Percentiles rank a stretch among this genome's conserved stretches.
phyloP scores from a whole-genome alignment of 2,797 vertebrate genomes.

The Pyrocephalus nanus region DNA sequence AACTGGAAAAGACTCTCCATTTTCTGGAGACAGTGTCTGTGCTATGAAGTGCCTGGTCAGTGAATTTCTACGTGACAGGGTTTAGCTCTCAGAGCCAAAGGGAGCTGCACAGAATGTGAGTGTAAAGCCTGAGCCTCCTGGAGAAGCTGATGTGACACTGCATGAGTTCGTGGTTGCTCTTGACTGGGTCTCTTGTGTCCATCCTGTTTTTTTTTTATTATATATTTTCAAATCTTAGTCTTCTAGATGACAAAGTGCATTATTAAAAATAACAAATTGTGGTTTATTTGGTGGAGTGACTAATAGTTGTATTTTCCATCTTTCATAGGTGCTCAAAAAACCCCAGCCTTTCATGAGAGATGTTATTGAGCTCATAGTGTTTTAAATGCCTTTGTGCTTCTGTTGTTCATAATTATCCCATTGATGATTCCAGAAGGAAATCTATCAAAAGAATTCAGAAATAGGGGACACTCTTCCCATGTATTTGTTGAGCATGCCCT shows the following conservation, averaged over 20 bases:
- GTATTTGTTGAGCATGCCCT: not conserved
- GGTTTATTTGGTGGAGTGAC: not conserved
- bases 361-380: not conserved
- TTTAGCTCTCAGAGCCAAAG: not conserved
- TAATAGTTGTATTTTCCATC: not conserved
- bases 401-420: not conserved
- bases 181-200: not conserved
- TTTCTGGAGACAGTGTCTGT: not conserved
- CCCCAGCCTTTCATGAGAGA: not conserved
- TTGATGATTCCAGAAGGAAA: not conserved
- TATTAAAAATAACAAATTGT: not conserved
- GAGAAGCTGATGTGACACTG: not conserved
- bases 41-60: not conserved
- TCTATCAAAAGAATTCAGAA: not conserved
- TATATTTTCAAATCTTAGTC: not conserved
- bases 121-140: not conserved
- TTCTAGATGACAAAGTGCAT: not conserved
- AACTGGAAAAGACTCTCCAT: accelerated
- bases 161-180: not conserved
- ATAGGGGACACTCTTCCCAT: not conserved
- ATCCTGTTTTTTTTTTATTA: not conserved
- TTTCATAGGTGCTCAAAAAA: not conserved
- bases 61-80: not conserved
- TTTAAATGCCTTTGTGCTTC: constrained; percentile 2
- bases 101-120: not conserved